phyloP scores from a whole-genome alignment of 1,140 invertebrate genomes.

The Antheraea mylitta region DNA sequence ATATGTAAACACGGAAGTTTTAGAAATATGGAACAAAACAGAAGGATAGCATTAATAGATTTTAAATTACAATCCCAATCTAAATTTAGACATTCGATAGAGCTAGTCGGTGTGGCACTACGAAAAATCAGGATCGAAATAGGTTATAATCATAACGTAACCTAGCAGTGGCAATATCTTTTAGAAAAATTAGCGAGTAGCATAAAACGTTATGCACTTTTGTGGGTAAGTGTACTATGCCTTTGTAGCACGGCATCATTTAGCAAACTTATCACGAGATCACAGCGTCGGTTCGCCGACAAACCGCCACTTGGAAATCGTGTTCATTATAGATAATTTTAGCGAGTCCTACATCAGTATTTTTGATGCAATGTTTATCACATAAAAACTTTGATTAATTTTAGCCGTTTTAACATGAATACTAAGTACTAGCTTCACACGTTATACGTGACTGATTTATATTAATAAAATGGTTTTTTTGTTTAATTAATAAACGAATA shows the following conservation, averaged over 20 bases:
- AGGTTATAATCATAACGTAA: no score
- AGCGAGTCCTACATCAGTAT: neutral
- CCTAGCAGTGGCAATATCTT: no score
- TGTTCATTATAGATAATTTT: slow-evolving; percentile 15
- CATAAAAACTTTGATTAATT: neutral
- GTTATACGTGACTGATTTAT: no score
- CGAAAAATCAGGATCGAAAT: no score
- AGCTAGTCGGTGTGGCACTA: no score
- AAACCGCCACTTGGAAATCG: slow-evolving; percentile 16
- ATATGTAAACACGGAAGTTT: no score
- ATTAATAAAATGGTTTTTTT: neutral
- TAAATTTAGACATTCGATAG: no score
- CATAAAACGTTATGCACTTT: neutral
- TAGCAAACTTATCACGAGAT: slow-evolving; percentile 35
- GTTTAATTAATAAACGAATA: no score
- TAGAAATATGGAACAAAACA: no score
- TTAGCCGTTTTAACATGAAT: neutral
- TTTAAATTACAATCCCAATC: no score
- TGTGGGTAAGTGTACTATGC: slow-evolving; percentile 13
- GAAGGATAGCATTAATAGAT: no score
- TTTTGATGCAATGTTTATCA: slow-evolving; percentile 2
- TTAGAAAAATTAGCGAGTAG: neutral
- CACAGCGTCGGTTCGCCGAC: slow-evolving; percentile 16
- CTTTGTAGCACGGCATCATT: slow-evolving; percentile 26
- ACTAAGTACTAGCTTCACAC: no score